phyloP scores from a whole-genome alignment of 2,797 vertebrate genomes.

The Lophius americanus region DNA sequence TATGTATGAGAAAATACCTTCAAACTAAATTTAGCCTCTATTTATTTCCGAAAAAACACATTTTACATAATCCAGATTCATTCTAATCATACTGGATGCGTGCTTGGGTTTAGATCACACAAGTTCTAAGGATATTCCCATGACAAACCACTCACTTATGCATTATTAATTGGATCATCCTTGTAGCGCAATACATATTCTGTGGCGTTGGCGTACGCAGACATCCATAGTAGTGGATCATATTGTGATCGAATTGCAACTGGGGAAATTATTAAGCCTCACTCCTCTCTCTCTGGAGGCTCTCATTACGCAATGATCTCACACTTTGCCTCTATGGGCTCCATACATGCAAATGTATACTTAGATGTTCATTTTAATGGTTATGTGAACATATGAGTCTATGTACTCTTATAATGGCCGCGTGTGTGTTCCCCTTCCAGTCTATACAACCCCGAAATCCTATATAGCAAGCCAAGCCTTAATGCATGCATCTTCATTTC shows the following conservation, averaged over 20 bases:
- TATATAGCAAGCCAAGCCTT: constrained; percentile 26
- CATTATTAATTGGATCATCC: constrained; percentile 46
- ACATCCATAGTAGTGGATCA: constrained; percentile 36
- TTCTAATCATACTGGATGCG: constrained; percentile 32
- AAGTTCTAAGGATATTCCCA: constrained; percentile 41
- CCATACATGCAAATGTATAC: constrained; percentile 26
- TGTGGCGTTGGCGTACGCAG: constrained; percentile 28
- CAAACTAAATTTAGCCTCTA: constrained; percentile 45
- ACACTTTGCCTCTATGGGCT: constrained; percentile 29
- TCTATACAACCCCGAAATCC: constrained; percentile 43
- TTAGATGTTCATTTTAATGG: constrained; percentile 34
- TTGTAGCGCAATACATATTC: constrained; percentile 30
- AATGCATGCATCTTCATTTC: constrained; percentile 48
- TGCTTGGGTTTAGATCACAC: constrained; percentile 46
- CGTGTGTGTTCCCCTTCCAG: constrained; percentile 25
- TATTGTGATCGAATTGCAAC: constrained; percentile 43
- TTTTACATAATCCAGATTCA: constrained; percentile 14
- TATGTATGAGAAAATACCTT: constrained; percentile 51
- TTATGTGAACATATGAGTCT: constrained; percentile 26
- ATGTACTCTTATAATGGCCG: constrained; percentile 38
- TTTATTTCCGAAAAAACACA: neutral
- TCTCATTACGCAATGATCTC: constrained; percentile 26
- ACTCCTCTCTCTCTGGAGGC: constrained; percentile 27
- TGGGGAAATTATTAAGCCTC: constrained; percentile 41
- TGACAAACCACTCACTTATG: constrained; percentile 29